phyloP scores from a whole-genome alignment of 2,113 vertebrate species.

The Cisticola juncidis region DNA sequence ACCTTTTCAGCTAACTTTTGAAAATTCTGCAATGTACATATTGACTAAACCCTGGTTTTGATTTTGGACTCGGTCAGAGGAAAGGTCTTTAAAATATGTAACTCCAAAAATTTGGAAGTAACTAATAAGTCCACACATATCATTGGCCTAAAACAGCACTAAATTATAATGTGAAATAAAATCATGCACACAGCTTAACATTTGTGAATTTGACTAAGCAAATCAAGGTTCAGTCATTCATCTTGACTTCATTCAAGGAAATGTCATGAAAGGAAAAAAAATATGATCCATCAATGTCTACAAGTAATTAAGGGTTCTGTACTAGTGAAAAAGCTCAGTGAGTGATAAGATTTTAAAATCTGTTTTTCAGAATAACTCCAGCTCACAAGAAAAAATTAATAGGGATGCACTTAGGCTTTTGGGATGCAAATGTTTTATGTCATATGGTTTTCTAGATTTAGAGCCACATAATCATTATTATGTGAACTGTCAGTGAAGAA shows the following conservation, averaged over 20 bases:
- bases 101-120: neutral
- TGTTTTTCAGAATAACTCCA: neutral
- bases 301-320: neutral
- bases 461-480: neutral
- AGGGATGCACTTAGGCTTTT: neutral
- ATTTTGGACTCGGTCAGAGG: neutral
- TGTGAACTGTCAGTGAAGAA: neutral
- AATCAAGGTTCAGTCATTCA: neutral
- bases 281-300: neutral
- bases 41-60: neutral
- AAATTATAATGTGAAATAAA: neutral
- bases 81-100: neutral
- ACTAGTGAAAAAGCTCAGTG: neutral
- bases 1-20: neutral
- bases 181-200: neutral
- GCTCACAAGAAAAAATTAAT: neutral
- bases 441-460: neutral
- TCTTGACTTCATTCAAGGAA: neutral
- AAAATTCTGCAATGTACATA: neutral
- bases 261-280: neutral
- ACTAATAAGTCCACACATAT: neutral
- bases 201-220: neutral
- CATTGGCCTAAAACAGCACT: neutral
- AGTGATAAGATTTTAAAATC: neutral
- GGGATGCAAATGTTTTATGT: neutral